Base-by-base conservation (phyloP, 1,140 invertebrate species). In the Nomia melanderi region DNA sequence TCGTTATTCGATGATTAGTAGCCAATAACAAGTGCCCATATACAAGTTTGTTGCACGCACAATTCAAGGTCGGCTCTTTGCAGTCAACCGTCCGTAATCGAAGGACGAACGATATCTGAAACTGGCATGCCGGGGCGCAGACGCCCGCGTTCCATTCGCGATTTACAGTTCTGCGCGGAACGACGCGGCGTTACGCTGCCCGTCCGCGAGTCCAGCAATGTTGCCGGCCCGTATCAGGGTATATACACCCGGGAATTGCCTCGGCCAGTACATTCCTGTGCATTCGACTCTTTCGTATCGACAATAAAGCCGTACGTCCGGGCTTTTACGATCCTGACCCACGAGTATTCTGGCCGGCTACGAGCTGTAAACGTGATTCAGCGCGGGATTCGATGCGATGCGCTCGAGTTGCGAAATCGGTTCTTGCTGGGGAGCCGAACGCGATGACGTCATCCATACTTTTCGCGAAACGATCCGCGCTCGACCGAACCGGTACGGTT, bases 271-370 rank as follows among this genome's bases (percentile, higher is more conserved):
- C 33, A 62, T 62, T 27, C 59, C n/a, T 14, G 9, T 3, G 25
- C 36, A 57, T 59, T 57, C 67, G 1, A 44, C 27, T 59, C 54
- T 25, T 2, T 14, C 54, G 67, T 33, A 44, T 59, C 53, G 31
- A 17, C 27, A 12, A 70, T 59, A 41, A 47, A 44, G 36, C 6
- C 7, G 9, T 17, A 17, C 53, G 0, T 20, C 6, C 25, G 20
- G 33, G 23, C 39, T 17, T 71, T 59, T 44, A 71, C 67, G 36
- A 71, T 8, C 36, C 12, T 23, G 36, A 31, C 2, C 8, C 36
- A 4, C 53, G 20, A 29, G 11, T n/a, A 31, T n/a, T 14, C 20
- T 17, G 41, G 3, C 27, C 29, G 14, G 12, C 3, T 8, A 54
- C 27, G 17, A 31, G 23, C 27, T 17, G 17, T 57, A 60, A 44